Conservation (phyloP, 2,797 vertebrate species). For the Notamacropus eugenii region DNA sequence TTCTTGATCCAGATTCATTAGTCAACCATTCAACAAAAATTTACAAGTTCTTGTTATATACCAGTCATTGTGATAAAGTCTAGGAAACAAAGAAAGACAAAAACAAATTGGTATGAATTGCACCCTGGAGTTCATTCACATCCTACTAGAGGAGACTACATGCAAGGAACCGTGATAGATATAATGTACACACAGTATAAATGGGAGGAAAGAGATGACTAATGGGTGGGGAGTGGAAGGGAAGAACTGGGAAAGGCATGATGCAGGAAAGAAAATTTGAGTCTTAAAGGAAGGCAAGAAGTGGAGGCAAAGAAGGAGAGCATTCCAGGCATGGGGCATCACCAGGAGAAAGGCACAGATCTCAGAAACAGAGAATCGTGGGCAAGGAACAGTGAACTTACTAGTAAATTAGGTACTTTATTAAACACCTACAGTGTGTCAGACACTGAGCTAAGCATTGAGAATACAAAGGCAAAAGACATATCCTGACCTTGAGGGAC, state of each 20-base stretch:
- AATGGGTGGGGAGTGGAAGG: background rate
- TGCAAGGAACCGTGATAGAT: background rate
- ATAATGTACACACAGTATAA: background rate
- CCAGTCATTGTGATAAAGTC: background rate
- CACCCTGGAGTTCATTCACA: background rate
- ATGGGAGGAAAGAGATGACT: background rate
- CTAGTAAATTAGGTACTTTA: background rate
- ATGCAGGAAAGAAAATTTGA: background rate
- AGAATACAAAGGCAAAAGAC: background rate
- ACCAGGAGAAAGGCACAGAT: background rate
- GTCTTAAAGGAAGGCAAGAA: background rate
- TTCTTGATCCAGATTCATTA: background rate
- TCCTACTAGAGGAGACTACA: background rate
- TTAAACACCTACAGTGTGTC: background rate
- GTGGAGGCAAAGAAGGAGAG: background rate
- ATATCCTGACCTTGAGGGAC: background rate
- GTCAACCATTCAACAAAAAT: slow-evolving; percentile 14
- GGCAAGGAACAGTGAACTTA: background rate
- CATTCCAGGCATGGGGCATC: background rate
- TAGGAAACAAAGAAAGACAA: background rate
- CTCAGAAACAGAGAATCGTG: background rate
- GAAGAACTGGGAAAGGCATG: background rate
- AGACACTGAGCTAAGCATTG: too few species aligned
- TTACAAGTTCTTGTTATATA: background rate
- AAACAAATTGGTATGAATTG: background rate